Percentiles rank a stretch among this genome's conserved stretches.
phyloP scores from a whole-genome alignment of 2,888 invertebrate genomes.

The Xanthostigma xanthostigma region DNA sequence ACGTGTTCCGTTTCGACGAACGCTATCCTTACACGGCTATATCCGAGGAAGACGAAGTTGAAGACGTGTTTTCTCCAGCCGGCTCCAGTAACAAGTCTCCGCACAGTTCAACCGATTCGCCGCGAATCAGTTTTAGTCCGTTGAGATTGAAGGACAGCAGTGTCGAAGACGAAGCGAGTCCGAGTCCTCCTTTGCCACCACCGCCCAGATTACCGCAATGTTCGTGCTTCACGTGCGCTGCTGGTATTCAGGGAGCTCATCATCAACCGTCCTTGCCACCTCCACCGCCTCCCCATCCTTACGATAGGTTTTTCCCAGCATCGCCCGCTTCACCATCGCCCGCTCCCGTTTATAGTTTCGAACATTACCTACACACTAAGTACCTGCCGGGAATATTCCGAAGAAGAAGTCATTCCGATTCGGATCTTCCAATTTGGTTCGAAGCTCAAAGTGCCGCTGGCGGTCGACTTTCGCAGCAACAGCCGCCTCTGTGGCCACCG shows the following conservation, averaged over 20 bases:
- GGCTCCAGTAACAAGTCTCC: constrained; percentile 38
- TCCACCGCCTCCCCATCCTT: constrained; percentile 26
- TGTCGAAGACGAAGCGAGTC: constrained; percentile 27
- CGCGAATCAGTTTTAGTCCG: constrained; percentile 38
- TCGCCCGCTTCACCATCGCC: constrained; percentile 40
- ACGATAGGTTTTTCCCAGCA: constrained; percentile 34
- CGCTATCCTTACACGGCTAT: constrained; percentile 17
- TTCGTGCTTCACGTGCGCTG: constrained; percentile 19
- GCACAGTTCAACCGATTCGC: constrained; percentile 37
- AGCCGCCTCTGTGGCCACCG: constrained; percentile 16
- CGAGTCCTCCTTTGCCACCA: constrained; percentile 23
- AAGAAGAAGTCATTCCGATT: constrained; percentile 48
- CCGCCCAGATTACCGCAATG: constrained; percentile 21
- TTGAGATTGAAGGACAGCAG: constrained; percentile 33
- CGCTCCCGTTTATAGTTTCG: constrained; percentile 38
- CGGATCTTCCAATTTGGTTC: constrained; percentile 42
- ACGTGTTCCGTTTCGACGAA: constrained; percentile 37
- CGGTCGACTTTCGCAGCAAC: background rate
- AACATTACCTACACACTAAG: constrained; percentile 46
- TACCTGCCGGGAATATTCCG: constrained; percentile 46
- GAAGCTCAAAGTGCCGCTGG: constrained; percentile 23
- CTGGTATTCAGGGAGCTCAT: constrained; percentile 18
- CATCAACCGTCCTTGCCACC: constrained; percentile 24
- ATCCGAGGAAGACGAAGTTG: constrained; percentile 34
- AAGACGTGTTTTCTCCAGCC: constrained; percentile 42